Evolutionary conservation across 2,888 invertebrate species (phyloP), one percentile per base, ranked within the genome.

Genomic region (Pemphredon lugubris): DNA sequence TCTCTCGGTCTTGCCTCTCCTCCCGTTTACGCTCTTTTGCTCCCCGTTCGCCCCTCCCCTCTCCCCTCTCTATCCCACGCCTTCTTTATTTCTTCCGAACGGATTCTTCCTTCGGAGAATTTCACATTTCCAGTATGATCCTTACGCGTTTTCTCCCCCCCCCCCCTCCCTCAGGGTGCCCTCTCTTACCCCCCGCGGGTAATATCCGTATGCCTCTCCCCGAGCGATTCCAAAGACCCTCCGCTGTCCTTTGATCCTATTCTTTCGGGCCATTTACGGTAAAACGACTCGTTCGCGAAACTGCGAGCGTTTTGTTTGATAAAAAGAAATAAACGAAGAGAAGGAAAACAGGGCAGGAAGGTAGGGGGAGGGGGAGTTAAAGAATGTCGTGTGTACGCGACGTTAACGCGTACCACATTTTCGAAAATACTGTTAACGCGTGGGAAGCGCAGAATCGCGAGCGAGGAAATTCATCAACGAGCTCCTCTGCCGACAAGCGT

Each of bases 201-300:
- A 67, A 44, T 53, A 63, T 45, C 47, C 45, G 39, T n/a, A n/a
- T n/a, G 0, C 32, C 30, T 6, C 18, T 4, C n/a, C 11, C 18
- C 21, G 32, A 39, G 23, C 47, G 47, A 45, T 44, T 57, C 42
- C 45, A 68, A 58, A 34, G 69, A 40, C 9, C 40, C 18, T 39
- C 58, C 47, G 50, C 53, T 57, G 48, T 57, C 40, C 48, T 64
- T 64, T 68, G 68, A 77, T 64, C 57, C 51, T 30, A 54, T 66
- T 68, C 53, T 60, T 57, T 48, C 47, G 7, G 5, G 50, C 37
- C 9, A 23, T 44, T 32, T 50, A 48, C 7, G 66, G 40, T 66
- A 51, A 66, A 47, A 18, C 47, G 54, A 53, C 14, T 61, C 40
- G 23, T 34, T 40, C 26, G 23, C 16, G 20, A n/a, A 4, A n/a